Conservation (phyloP, 2,797 vertebrate species). For the Melanotaenia nigrans region DNA sequence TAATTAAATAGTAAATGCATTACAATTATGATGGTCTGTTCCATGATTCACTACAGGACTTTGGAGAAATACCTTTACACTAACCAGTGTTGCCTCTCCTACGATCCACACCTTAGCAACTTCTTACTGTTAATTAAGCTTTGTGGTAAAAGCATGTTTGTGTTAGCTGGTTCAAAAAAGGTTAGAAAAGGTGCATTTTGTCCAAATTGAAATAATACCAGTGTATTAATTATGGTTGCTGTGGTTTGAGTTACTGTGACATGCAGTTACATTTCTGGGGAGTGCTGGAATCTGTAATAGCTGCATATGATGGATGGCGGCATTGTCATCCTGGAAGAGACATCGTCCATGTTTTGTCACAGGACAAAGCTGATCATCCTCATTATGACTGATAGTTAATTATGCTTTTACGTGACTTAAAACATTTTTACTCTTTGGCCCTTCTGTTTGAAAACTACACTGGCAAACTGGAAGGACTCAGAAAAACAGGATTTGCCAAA, state of each 20-base stretch:
- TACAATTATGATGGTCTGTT: too few relatives aligned
- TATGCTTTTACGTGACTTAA: not conserved
- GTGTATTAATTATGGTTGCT: not conserved
- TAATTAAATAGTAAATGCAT: too few relatives aligned
- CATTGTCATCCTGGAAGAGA: not conserved
- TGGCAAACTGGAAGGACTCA: constrained; percentile 21
- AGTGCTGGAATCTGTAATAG: too few relatives aligned
- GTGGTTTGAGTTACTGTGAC: not conserved
- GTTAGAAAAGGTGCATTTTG: too few relatives aligned
- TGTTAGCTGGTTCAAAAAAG: not conserved
- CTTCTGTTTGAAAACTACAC: constrained; percentile 8
- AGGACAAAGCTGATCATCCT: not conserved
- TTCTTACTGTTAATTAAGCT: too few relatives aligned
- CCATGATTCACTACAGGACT: too few relatives aligned
- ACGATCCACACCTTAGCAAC: too few relatives aligned
- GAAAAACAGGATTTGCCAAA: constrained; percentile 51
- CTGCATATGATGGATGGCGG: not conserved
- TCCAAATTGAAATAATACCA: too few relatives aligned
- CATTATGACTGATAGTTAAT: not conserved
- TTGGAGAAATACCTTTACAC: too few relatives aligned
- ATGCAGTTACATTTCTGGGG: not conserved
- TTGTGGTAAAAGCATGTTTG: not conserved
- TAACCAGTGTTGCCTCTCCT: too few relatives aligned
- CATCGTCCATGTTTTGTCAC: not conserved
- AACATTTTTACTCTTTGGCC: constrained; percentile 17